These are phyloP conservation scores for Zingel zingel DNA, from an alignment of 2,113 vertebrate species.

Conservation along the genomic window DNA sequence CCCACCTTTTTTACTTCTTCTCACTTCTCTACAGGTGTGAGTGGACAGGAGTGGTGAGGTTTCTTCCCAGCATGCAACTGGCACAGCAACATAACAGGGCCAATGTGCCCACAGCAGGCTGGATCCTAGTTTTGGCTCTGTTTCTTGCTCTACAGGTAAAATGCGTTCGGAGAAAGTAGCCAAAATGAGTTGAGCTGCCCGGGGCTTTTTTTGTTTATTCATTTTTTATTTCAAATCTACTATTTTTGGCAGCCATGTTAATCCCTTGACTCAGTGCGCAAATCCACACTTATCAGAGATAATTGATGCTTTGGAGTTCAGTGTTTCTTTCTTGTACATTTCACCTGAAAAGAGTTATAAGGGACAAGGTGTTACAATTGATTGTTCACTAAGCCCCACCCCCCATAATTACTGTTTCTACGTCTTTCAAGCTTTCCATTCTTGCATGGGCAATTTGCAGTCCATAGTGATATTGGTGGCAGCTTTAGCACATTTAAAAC, in stretches of 20 bases:
- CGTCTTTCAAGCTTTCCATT: not conserved
- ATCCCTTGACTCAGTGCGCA: slow-evolving; percentile 46
- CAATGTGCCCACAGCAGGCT: slow-evolving; percentile 51
- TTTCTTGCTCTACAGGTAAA: slow-evolving; percentile 77
- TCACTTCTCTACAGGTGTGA: slow-evolving; percentile 55
- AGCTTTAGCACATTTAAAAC: not conserved
- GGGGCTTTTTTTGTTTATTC: slow-evolving; percentile 31
- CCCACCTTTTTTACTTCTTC: slow-evolving; percentile 1
- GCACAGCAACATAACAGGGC: slow-evolving; percentile 56
- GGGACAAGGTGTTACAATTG: not conserved
- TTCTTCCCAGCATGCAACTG: slow-evolving; percentile 68
- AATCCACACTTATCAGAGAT: slow-evolving; percentile 16
- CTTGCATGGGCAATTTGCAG: not conserved
- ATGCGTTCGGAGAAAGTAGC: not conserved
- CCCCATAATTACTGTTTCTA: not conserved
- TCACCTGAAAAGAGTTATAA: not conserved
- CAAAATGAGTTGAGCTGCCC: slow-evolving; percentile 1
- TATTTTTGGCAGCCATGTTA: slow-evolving; percentile 50
- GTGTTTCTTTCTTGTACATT: not conserved
- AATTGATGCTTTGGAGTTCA: not conserved
- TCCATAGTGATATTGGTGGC: not conserved
- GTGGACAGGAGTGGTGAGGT: slow-evolving; percentile 29
- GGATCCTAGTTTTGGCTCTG: slow-evolving; percentile 72
- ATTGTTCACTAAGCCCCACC: not conserved
- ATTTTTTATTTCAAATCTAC: slow-evolving; percentile 47